These are phyloP conservation scores for Desoria tigrina DNA, from an alignment of 2,888 invertebrate genomes.

Conservation along the genomic window DNA sequence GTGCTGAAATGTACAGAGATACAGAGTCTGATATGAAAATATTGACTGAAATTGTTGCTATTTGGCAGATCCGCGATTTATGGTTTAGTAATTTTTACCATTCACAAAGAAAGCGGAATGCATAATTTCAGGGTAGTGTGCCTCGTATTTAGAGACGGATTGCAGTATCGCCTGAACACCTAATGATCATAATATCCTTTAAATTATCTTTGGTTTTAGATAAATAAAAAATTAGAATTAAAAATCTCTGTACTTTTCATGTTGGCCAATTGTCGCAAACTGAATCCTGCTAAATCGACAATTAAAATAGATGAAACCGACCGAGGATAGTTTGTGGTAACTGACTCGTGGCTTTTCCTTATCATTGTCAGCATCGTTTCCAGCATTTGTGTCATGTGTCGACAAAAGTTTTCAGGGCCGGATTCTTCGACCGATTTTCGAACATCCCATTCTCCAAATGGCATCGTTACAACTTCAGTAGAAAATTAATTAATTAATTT, in stretches of 20 bases:
- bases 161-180: constrained; percentile 34
- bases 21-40: no score
- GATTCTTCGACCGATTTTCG: constrained; percentile 30
- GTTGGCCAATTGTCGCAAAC: constrained; percentile 33
- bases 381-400: constrained; percentile 23
- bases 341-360: neutral
- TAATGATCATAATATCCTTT: constrained; percentile 18
- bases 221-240: neutral
- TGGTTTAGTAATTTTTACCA: no score
- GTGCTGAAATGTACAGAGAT: constrained; percentile 29
- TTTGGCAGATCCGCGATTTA: neutral
- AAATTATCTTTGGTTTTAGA: neutral
- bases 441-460: constrained; percentile 31
- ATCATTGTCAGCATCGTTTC: constrained; percentile 13
- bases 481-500: neutral
- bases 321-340: neutral
- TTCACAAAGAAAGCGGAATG: constrained; percentile 21
- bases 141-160: constrained; percentile 31
- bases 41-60: neutral
- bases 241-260: constrained; percentile 29
- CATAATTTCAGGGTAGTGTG: constrained; percentile 39
- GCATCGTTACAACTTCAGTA: constrained; percentile 12
- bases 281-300: constrained; percentile 30
- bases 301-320: constrained; percentile 17
- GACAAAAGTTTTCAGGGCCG: constrained; percentile 14